phyloP scores from a whole-genome alignment of 1,140 invertebrate genomes.

The Caenorhabditis briggsae region DNA sequence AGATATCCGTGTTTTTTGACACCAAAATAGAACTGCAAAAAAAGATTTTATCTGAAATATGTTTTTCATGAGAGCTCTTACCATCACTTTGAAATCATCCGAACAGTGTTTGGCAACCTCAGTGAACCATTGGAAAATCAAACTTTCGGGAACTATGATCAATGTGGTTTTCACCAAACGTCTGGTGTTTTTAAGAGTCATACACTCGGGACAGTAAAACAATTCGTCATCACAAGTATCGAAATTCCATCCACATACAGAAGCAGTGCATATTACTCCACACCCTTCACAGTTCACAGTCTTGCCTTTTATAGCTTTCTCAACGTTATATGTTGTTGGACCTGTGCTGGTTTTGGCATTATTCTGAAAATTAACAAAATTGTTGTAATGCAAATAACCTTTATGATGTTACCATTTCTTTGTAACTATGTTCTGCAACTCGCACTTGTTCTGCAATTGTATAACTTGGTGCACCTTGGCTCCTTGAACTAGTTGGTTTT shows the following conservation, averaged over 20 bases:
- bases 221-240: neutral
- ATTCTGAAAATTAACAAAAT: constrained; percentile 1
- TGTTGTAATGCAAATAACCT: neutral
- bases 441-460: neutral
- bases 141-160: constrained; percentile 16
- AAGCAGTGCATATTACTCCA: neutral
- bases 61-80: neutral
- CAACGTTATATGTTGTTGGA: neutral
- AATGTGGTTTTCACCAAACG: neutral
- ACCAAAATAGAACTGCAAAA: constrained; percentile 40
- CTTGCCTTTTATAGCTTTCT: neutral
- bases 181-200: neutral
- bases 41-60: neutral
- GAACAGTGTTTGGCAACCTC: constrained; percentile 26
- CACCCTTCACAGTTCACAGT: neutral
- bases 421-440: neutral
- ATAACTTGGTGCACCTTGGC: neutral
- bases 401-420: neutral
- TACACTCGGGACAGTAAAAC: neutral
- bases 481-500: neutral
- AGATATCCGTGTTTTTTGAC: constrained; percentile 27
- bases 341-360: neutral
- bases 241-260: constrained; percentile 6
- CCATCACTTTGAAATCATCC: constrained; percentile 23
- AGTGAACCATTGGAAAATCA: constrained; percentile 41